Conservation (phyloP, 1,140 invertebrate genomes). For the Trissolcus basalis region DNA sequence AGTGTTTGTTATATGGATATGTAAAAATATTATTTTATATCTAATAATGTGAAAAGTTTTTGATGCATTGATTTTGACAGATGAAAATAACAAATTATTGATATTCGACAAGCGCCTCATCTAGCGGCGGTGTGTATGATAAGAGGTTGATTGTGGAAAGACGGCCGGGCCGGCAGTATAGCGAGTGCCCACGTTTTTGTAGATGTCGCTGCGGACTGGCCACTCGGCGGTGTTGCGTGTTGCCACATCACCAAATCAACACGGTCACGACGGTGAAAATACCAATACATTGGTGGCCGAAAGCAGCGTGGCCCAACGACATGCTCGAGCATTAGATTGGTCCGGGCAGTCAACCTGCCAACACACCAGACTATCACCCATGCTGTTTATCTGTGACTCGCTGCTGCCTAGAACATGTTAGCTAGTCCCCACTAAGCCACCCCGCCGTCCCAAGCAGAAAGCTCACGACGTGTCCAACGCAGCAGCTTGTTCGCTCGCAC, state of each 20-base stretch:
- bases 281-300: constrained; percentile 15
- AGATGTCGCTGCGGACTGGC: not conserved
- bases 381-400: not conserved
- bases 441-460: constrained; percentile 5
- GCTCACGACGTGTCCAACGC: constrained; percentile 12
- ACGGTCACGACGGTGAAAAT: constrained; percentile 42
- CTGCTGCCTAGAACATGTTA: constrained; percentile 37
- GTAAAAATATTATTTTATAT: too few relatives aligned
- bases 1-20: too few relatives aligned
- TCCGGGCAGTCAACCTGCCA: constrained; percentile 10
- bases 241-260: constrained; percentile 73
- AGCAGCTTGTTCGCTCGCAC: not conserved
- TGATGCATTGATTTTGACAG: too few relatives aligned
- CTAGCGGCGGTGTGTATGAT: too few relatives aligned
- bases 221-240: constrained; percentile 68
- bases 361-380: constrained; percentile 29
- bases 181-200: too few relatives aligned
- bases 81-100: too few relatives aligned
- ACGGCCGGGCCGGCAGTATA: too few relatives aligned
- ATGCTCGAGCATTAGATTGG: constrained; percentile 65
- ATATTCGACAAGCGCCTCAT: too few relatives aligned
- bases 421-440: constrained; percentile 20
- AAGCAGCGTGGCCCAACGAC: constrained; percentile 43
- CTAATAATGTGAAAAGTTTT: too few relatives aligned
- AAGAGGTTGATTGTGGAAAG: too few relatives aligned